These are phyloP conservation scores for Polyodon spathula DNA, from an alignment of 2,113 vertebrate species.

Conservation along the genomic window DNA sequence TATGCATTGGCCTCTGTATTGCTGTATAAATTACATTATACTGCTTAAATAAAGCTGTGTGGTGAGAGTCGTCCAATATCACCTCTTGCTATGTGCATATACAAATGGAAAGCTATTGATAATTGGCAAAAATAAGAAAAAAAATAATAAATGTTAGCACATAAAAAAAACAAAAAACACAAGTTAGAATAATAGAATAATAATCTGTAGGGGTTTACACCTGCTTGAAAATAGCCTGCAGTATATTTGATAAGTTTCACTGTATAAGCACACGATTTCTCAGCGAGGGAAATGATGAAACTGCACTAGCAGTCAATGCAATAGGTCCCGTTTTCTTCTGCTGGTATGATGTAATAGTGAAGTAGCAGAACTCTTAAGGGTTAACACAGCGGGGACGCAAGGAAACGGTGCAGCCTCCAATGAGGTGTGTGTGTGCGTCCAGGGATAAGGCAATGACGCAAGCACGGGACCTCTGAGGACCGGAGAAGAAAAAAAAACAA, in stretches of 20 bases:
- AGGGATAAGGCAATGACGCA: slow-evolving; percentile 9
- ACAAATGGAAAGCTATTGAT: too few species aligned
- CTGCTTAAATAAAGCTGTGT: too few species aligned
- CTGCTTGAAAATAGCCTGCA: background rate
- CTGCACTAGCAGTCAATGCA: background rate
- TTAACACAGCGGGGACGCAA: background rate
- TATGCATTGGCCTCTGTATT: too few species aligned
- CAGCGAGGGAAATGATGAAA: background rate
- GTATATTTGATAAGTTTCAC: background rate
- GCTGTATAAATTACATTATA: too few species aligned
- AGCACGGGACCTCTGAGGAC: background rate
- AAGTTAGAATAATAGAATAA: too few species aligned
- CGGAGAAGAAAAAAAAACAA: slow-evolving; percentile 11
- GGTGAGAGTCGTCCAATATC: too few species aligned
- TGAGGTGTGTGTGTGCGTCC: background rate
- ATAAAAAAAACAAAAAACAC: too few species aligned
- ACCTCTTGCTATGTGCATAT: too few species aligned
- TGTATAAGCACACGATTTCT: background rate
- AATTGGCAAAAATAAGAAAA: too few species aligned
- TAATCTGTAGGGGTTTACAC: background rate
- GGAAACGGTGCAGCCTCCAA: background rate
- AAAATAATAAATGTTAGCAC: too few species aligned
- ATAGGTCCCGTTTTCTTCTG: background rate
- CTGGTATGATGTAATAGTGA: slow-evolving; percentile 1
- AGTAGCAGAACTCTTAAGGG: background rate